These are phyloP conservation scores for Synanceia verrucosa DNA, from an alignment of 2,797 vertebrate species.

Conservation along the genomic window DNA sequence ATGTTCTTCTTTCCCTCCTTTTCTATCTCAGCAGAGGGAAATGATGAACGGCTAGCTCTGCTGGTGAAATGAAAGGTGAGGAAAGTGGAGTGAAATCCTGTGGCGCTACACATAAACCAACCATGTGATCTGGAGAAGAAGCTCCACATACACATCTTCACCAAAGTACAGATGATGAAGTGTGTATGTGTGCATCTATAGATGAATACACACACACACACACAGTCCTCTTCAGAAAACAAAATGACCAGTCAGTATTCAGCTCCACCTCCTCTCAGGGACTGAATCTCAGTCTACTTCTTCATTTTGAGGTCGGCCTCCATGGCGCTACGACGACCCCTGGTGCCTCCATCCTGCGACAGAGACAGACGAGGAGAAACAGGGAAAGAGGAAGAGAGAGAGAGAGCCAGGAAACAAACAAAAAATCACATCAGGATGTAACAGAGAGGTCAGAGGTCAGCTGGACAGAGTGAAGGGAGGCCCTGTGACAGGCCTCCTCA, in stretches of 20 bases:
- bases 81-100: constrained; percentile 5
- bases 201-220: not conserved
- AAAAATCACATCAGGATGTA: constrained; percentile 8
- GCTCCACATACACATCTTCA: not conserved
- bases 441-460: constrained; percentile 17
- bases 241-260: constrained; percentile 24
- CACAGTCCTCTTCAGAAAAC: constrained; percentile 36
- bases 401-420: not conserved
- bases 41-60: not conserved
- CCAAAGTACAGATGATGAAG: constrained; percentile 1
- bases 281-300: constrained; percentile 82
- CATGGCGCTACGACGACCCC: constrained; percentile 97
- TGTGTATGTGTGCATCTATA: not conserved
- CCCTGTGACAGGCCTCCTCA: constrained; percentile 22
- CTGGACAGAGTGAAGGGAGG: constrained; percentile 36
- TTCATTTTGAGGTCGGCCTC: constrained; percentile 99
- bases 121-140: constrained; percentile 2
- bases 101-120: constrained; percentile 13
- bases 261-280: constrained; percentile 15
- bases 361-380: constrained; percentile 36
- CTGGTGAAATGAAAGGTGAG: constrained; percentile 44
- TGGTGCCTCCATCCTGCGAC: constrained; percentile 95
- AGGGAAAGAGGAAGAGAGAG: constrained; percentile 5
- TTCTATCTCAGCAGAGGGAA: constrained; percentile 21
- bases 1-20: not conserved